Evolutionary conservation across 2,113 vertebrate species (phyloP).

Genomic region (Microtus pennsylvanicus): DNA sequence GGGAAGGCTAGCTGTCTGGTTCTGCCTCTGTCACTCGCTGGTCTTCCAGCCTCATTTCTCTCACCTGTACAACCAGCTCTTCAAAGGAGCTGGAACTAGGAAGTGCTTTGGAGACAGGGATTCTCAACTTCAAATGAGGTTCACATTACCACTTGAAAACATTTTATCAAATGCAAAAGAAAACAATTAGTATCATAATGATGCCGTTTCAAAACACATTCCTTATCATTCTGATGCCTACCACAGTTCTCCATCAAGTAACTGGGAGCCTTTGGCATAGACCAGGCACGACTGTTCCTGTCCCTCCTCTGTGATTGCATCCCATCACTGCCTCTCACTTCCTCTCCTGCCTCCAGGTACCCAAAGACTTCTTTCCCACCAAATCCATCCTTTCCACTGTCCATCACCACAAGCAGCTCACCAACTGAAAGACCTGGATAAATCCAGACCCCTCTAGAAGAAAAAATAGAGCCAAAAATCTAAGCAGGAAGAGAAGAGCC

Average conservation of each 20-base stretch:
- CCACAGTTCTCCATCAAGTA: neutral
- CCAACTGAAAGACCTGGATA: neutral
- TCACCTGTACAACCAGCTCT: neutral
- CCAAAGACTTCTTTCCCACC: neutral
- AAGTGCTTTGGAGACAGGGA: neutral
- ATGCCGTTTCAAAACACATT: conserved; percentile 13
- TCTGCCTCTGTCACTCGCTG: neutral
- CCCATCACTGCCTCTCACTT: neutral
- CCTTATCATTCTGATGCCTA: neutral
- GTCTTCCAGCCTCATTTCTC: neutral
- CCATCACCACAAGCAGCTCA: neutral
- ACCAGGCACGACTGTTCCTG: neutral
- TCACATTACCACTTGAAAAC: neutral
- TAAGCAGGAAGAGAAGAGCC: too few species aligned
- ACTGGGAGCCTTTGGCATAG: neutral
- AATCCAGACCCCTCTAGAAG: too few species aligned
- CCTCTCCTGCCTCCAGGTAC: neutral
- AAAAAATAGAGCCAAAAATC: too few species aligned
- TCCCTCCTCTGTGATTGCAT: neutral
- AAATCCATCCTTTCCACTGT: neutral
- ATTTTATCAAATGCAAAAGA: neutral
- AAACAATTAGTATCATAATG: neutral
- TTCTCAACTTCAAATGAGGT: neutral
- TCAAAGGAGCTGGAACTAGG: neutral
- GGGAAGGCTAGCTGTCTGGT: neutral